phyloP scores from a whole-genome alignment of 2,888 invertebrate species.

The Eupithecia insigniata region DNA sequence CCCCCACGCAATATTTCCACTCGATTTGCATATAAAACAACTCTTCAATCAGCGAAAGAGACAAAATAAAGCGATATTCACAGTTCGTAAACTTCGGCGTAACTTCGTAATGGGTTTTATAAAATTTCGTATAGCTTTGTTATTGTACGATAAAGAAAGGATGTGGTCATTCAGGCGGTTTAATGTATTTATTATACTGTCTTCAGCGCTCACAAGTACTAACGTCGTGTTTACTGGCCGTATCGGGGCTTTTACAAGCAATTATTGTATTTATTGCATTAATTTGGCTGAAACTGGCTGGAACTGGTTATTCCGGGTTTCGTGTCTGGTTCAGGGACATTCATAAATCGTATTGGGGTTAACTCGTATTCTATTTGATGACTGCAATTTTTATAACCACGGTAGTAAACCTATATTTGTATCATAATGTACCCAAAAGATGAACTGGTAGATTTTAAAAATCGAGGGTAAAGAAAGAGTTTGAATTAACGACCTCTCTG shows the following conservation, averaged over 20 bases:
- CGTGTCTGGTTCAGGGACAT: constrained; percentile 19
- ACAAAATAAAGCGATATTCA: constrained; percentile 55
- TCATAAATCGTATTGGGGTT: constrained; percentile 27
- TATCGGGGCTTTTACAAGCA: constrained; percentile 61
- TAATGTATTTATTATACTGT: constrained; percentile 70
- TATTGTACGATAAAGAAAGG: constrained; percentile 65
- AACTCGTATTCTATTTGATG: constrained; percentile 13
- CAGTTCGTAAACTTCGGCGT: constrained; percentile 65
- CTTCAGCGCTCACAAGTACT: constrained; percentile 58
- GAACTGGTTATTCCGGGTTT: constrained; percentile 44
- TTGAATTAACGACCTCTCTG: too few relatives aligned
- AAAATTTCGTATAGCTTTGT: constrained; percentile 59
- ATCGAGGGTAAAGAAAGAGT: not conserved
- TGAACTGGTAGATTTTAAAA: not conserved
- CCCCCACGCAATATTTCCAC: not conserved
- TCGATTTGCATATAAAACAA: constrained; percentile 20
- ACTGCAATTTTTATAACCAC: constrained; percentile 14
- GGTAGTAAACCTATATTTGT: constrained; percentile 2
- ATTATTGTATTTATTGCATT: constrained; percentile 67
- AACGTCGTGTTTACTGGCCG: constrained; percentile 49
- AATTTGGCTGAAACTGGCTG: constrained; percentile 48
- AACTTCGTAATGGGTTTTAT: constrained; percentile 65
- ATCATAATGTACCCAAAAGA: not conserved
- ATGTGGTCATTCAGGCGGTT: constrained; percentile 63
- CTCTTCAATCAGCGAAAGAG: constrained; percentile 33